Conservation (phyloP, 2,797 vertebrate species). For the Enteromius mattozi region DNA sequence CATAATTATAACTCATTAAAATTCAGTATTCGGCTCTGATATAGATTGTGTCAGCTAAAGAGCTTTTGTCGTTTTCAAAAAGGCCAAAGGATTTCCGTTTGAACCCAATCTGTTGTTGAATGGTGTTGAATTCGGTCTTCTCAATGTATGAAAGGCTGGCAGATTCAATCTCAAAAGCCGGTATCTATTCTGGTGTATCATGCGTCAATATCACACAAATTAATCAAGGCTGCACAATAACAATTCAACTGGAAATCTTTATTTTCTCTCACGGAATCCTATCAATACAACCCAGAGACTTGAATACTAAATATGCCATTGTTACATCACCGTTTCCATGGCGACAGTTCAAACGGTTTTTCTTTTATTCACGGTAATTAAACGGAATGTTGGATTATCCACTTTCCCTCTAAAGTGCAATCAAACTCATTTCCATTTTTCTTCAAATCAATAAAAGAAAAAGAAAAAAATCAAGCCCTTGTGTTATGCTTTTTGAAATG, state of each 20-base stretch:
- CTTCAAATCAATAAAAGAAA: background rate
- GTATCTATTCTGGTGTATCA: conserved; percentile 20
- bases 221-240: background rate
- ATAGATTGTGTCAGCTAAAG: conserved; percentile 23
- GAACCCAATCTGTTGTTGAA: conserved; percentile 8
- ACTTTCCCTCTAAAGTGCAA: background rate
- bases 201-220: background rate
- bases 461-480: background rate
- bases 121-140: conserved; percentile 8
- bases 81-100: conserved; percentile 10
- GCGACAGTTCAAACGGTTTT: background rate
- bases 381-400: conserved; percentile 6
- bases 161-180: conserved; percentile 14
- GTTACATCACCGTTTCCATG: conserved; percentile 33
- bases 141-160: background rate
- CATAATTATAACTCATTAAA: conserved; percentile 45
- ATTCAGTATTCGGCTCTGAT: conserved; percentile 33
- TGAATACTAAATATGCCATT: background rate
- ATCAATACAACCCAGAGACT: conserved; percentile 6
- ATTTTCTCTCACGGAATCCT: background rate
- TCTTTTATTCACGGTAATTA: conserved; percentile 7
- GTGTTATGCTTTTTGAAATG: background rate
- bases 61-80: conserved; percentile 29
- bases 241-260: background rate
- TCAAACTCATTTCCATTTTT: conserved; percentile 3